Evolutionary conservation across 2,888 invertebrate species (phyloP).

Genomic region (Falcaria lacertinaria): DNA sequence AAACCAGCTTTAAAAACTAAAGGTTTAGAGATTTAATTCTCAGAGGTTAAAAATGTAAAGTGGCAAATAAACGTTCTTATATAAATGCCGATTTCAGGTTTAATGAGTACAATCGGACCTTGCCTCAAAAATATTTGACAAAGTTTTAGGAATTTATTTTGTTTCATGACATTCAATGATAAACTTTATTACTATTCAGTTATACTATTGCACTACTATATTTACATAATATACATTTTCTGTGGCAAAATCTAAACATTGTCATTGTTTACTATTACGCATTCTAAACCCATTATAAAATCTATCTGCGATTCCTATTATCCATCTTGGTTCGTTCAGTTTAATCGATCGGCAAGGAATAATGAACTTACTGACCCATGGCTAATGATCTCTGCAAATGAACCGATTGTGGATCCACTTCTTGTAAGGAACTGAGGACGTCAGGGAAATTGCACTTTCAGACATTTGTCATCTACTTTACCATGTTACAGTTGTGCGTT

Average conservation of each 20-base stretch:
- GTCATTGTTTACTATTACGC: neutral
- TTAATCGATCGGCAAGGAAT: slow-evolving; percentile 27
- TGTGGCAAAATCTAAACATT: neutral
- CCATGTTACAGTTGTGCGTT: too few species aligned
- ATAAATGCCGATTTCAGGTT: neutral
- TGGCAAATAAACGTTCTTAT: neutral
- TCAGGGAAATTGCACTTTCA: neutral
- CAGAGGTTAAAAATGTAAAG: neutral
- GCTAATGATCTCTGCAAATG: slow-evolving; percentile 16
- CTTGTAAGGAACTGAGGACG: neutral
- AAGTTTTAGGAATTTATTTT: neutral
- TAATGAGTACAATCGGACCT: neutral
- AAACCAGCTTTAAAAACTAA: too few species aligned
- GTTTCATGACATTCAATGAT: neutral
- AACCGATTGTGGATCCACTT: slow-evolving; percentile 1
- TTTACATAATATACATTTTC: too few species aligned
- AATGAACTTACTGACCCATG: slow-evolving; percentile 27
- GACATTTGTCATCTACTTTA: neutral
- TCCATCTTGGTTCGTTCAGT: slow-evolving; percentile 18
- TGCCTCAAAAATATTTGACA: neutral
- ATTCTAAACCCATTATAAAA: slow-evolving; percentile 16
- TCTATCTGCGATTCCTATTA: slow-evolving; percentile 22
- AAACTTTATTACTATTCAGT: neutral
- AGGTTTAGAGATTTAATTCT: too few species aligned
- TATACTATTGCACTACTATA: too few species aligned